Evolutionary conservation across 2,113 vertebrate genomes (phyloP).

Genomic region (Protobothrops mucrosquamatus): DNA sequence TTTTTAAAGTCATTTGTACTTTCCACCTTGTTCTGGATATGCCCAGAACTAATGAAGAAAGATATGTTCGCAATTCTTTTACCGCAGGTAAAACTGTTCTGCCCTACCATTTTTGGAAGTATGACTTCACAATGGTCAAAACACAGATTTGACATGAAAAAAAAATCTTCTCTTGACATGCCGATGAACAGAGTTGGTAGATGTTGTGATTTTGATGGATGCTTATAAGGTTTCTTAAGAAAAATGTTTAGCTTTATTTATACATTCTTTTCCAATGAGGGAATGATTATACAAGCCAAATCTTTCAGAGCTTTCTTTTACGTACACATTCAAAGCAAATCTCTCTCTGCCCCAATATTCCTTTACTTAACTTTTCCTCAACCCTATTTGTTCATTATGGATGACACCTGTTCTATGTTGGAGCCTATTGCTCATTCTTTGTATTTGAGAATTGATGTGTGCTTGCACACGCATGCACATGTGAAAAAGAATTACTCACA

Average conservation of each 20-base stretch:
- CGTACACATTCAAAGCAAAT: neutral
- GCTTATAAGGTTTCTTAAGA: neutral
- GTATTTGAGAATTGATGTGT: neutral
- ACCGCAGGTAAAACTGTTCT: neutral
- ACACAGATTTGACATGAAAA: conserved; percentile 16
- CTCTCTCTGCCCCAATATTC: neutral
- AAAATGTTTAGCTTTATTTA: neutral
- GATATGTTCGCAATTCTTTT: neutral
- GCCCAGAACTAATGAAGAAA: neutral
- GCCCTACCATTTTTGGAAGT: neutral
- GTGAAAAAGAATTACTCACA: neutral
- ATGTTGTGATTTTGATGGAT: neutral
- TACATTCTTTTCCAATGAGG: conserved; percentile 1
- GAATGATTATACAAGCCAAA: conserved; percentile 14
- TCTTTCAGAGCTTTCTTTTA: neutral
- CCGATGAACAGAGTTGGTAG: conserved; percentile 1
- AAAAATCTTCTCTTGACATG: neutral
- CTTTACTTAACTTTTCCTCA: neutral
- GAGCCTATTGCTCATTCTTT: neutral
- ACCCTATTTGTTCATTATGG: neutral
- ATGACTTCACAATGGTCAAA: neutral
- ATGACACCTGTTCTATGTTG: neutral
- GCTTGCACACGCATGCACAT: neutral
- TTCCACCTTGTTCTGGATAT: neutral
- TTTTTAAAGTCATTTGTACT: neutral